Evolutionary conservation across 2,797 vertebrate species (phyloP), one percentile per base, ranked within the genome.

Genomic region (Argentina silus): DNA sequence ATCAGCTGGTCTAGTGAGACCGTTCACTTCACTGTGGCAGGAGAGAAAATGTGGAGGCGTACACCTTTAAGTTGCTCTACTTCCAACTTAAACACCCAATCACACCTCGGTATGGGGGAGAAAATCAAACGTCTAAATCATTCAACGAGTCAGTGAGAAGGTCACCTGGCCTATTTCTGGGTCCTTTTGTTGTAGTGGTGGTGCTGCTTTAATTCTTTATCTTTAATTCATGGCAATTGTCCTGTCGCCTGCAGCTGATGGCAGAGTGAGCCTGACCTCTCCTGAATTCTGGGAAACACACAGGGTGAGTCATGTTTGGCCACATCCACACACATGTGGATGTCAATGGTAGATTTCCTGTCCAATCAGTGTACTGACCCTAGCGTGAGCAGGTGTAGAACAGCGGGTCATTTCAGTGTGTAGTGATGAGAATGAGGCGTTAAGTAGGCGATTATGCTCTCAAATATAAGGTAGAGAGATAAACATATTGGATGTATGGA

Each of bases 141-240:
- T 87, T 89, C 81, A 88, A 57, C 45, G 27, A 87, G 87, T 90
- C 87, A 56, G 47, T 4, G 43, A 73, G 86, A 89, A 92, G 90
- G 91, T 92, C 90, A 88, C 63, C 57, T 19, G 1, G 79, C 87
- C 90, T 91, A 88, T 90, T 90, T 90, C 80, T 86, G 83, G 85
- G 77, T 75, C 73, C 74, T 74, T 74, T 0, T 70, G 4, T 79
- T 80, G 87, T 87, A 59, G 42, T 79, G 73, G 86, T 65, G 79
- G 85, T 63, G 75, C 14, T 1, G 21, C 57, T 60, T 23, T 3
- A 12, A 12, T 36, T 14, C 60, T 14, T 83, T 87, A 90, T 92
- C 84, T 91, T 90, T 90, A 89, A 91, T 92, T 91, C 87, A 90
- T 92, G 79, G 85, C 67, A 19, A 76, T 59, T 83, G 86, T 86